phyloP scores from a whole-genome alignment of 2,113 vertebrate genomes.

The Pampusana beccarii region DNA sequence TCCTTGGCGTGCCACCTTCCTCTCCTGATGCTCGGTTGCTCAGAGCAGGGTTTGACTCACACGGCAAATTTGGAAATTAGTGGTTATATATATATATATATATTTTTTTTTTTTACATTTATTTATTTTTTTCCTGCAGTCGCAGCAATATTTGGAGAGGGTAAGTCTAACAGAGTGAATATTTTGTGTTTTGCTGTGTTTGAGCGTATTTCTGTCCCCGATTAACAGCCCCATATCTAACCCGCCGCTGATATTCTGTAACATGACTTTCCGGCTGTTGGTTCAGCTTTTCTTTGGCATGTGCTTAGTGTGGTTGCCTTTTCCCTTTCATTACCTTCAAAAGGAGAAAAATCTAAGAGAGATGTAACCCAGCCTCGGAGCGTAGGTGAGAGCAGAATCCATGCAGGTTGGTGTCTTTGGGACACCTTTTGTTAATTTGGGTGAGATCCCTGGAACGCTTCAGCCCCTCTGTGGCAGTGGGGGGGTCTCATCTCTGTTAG shows the following conservation, averaged over 20 bases:
- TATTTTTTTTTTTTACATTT: background rate
- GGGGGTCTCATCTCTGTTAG: background rate
- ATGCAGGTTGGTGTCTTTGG: background rate
- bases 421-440: background rate
- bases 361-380: background rate
- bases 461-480: accelerated
- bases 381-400: background rate
- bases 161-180: background rate
- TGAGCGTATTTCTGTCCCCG: background rate
- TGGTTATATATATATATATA: background rate
- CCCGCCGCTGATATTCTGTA: background rate
- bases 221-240: background rate
- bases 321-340: background rate
- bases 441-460: background rate
- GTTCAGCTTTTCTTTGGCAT: background rate
- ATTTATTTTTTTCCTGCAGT: background rate
- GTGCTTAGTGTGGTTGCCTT: background rate
- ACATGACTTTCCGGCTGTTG: accelerated
- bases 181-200: background rate
- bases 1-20: background rate
- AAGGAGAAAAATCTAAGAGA: background rate
- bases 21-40: background rate
- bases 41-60: background rate
- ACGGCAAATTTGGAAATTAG: background rate
- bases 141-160: background rate